phyloP scores from a whole-genome alignment of 2,797 vertebrate species.

The Diplodus puntazzo region DNA sequence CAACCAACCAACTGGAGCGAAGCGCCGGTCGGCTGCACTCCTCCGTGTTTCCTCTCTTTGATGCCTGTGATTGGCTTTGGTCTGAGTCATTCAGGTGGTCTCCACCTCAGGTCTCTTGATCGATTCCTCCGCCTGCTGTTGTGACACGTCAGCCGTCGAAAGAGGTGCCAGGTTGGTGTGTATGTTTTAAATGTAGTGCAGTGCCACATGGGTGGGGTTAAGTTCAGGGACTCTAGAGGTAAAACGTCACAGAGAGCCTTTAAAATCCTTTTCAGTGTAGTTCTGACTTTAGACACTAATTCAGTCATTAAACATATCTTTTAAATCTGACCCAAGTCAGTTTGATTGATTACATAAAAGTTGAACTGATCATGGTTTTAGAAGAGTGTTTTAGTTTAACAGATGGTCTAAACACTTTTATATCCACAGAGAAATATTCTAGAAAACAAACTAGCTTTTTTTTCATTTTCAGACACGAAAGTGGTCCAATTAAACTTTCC shows the following conservation, averaged over 20 bases:
- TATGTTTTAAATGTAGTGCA: not conserved
- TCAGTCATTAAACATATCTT: not conserved
- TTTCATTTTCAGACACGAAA: constrained; percentile 8
- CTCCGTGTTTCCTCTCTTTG: constrained; percentile 24
- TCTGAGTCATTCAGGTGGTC: constrained; percentile 26
- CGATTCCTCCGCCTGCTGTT: constrained; percentile 9
- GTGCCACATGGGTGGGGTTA: not conserved
- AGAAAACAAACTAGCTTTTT: not conserved
- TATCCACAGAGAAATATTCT: constrained; percentile 18
- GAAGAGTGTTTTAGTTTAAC: not conserved
- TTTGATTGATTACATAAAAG: not conserved
- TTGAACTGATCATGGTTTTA: not conserved
- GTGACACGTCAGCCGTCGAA: not conserved
- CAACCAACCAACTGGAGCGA: constrained; percentile 17
- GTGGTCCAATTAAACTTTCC: constrained; percentile 25
- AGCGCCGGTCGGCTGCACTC: constrained; percentile 12
- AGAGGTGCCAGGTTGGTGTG: not conserved
- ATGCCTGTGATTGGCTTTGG: constrained; percentile 31
- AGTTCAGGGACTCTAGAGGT: not conserved
- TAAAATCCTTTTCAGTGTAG: not conserved
- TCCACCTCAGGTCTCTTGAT: constrained; percentile 4
- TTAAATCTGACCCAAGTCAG: not conserved
- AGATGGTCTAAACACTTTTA: constrained; percentile 21
- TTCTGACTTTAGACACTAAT: not conserved
- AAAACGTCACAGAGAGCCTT: not conserved